These are phyloP conservation scores for Anthopleura xanthogrammica DNA, from an alignment of 92 coral and sea anemone species.

Conservation along the genomic window DNA sequence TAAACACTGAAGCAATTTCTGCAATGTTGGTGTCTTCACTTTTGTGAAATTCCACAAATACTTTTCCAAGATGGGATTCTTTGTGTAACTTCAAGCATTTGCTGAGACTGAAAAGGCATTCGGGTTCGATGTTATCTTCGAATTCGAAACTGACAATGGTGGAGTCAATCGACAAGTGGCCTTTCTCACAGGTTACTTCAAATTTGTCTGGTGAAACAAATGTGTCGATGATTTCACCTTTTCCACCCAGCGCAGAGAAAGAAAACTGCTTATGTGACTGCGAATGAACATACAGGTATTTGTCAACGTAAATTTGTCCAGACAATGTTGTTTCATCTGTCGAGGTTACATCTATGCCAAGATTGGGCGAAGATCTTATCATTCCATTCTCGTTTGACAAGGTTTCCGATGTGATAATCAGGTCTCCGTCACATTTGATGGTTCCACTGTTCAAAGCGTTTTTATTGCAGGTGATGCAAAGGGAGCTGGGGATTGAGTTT, in stretches of 20 bases:
- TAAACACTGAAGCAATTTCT: conserved; percentile 29
- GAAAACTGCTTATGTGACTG: conserved; percentile 39
- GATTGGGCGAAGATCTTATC: neutral
- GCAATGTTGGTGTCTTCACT: conserved; percentile 34
- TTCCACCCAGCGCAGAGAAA: conserved; percentile 56
- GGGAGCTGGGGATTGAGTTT: neutral
- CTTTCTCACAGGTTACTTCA: conserved; percentile 43
- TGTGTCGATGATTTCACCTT: conserved; percentile 23
- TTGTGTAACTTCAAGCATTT: conserved; percentile 36
- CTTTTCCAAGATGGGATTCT: conserved; percentile 40
- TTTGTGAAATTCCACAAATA: conserved; percentile 35
- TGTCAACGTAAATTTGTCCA: conserved; percentile 45
- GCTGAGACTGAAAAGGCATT: conserved; percentile 35
- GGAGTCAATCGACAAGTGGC: conserved; percentile 44
- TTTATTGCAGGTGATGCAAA: conserved; percentile 21
- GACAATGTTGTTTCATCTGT: conserved; percentile 41
- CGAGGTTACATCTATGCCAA: conserved; percentile 1
- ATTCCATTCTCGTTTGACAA: neutral
- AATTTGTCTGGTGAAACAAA: conserved; percentile 53
- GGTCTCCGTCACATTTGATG: neutral
- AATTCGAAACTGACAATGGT: conserved; percentile 31
- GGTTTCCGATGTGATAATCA: neutral
- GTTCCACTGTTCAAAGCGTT: conserved; percentile 9
- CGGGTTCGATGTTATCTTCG: conserved; percentile 38
- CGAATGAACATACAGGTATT: conserved; percentile 41